phyloP scores from a whole-genome alignment of 2,113 vertebrate genomes.

The Vidua chalybeata region DNA sequence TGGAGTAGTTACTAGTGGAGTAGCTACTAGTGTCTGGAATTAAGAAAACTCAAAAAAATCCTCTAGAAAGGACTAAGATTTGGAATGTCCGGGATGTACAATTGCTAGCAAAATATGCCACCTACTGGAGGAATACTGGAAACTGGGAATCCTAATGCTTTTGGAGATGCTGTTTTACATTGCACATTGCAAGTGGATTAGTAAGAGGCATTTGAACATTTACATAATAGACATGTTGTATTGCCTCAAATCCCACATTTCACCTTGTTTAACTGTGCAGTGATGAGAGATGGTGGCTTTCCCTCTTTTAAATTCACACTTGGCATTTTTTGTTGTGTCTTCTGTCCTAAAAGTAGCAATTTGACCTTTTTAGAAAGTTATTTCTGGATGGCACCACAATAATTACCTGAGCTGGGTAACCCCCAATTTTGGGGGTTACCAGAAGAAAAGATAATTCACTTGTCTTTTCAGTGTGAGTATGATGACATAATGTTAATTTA shows the following conservation, averaged over 20 bases:
- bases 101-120: neutral
- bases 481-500: neutral
- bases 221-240: neutral
- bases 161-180: neutral
- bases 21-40: neutral
- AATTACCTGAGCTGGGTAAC: neutral
- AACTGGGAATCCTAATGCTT: neutral
- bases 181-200: neutral
- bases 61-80: neutral
- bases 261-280: neutral
- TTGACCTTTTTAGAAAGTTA: neutral
- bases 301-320: neutral
- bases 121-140: conserved; percentile 25
- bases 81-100: neutral
- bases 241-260: neutral
- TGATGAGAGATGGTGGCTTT: neutral
- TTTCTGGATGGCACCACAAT: neutral
- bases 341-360: neutral
- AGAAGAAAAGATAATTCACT: neutral
- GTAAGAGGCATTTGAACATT: neutral
- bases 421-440: neutral
- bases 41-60: neutral
- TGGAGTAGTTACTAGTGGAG: neutral
- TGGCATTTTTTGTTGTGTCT: neutral
- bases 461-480: neutral